Conservation (phyloP, 2,797 vertebrate species). For the Leptodactylus fallax region DNA sequence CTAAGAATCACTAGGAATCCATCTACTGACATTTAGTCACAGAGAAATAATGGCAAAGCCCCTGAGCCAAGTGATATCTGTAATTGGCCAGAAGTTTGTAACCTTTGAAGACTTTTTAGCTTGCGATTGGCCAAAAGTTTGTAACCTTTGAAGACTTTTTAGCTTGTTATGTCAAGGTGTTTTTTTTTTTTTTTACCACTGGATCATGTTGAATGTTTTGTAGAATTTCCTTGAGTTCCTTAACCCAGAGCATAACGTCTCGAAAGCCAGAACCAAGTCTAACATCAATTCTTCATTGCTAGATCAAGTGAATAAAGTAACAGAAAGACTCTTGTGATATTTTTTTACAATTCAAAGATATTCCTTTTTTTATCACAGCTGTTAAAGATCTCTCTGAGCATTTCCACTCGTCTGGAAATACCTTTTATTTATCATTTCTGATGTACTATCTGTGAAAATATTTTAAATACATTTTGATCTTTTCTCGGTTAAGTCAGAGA, state of each 20-base stretch:
- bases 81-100: slow-evolving; percentile 11
- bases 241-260: background rate
- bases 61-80: background rate
- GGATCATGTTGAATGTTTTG: background rate
- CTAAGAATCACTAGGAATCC: background rate
- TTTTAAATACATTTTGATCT: slow-evolving; percentile 44
- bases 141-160: slow-evolving; percentile 23
- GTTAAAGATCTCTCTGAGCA: slow-evolving; percentile 32
- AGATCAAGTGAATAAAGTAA: slow-evolving; percentile 45
- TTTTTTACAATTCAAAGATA: slow-evolving; percentile 25
- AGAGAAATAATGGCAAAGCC: background rate
- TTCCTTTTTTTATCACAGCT: slow-evolving; percentile 12
- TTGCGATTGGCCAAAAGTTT: background rate
- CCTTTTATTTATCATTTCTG: slow-evolving; percentile 47
- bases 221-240: background rate
- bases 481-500: slow-evolving; percentile 3
- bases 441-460: slow-evolving; percentile 18
- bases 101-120: slow-evolving; percentile 22
- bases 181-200: background rate
- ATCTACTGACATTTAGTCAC: background rate
- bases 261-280: background rate
- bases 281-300: slow-evolving; percentile 14
- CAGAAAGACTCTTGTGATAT: slow-evolving; percentile 23
- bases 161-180: slow-evolving; percentile 2
- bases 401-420: slow-evolving; percentile 28